Evolutionary conservation across 2,888 invertebrate genomes (phyloP), one percentile per base, ranked within the genome.

Genomic region (Drosophila eohydei): DNA sequence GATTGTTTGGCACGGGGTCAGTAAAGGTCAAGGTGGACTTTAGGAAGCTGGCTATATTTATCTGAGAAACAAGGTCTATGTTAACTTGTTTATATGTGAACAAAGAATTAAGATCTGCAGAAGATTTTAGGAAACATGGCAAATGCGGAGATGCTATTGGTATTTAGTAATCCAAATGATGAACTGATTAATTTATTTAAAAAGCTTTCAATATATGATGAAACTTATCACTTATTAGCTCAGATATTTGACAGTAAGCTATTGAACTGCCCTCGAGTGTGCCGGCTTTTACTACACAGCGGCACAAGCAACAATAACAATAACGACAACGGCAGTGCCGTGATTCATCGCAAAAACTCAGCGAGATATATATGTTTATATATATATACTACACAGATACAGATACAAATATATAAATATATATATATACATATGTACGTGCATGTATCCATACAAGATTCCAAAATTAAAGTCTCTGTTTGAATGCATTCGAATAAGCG

Each of bases 281-380:
- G 74, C 52, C 48, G 68, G 58, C 55, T 46, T 60, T 62, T 59
- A 63, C 59, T 43, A 52, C 74, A 46, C 60, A 74, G 56, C 68
- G 52, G 28, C 43, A 59, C 67, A 54, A 34, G 52, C 46, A 64
- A 64, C 28, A 66, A 55, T 36, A 52, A 60, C 44, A 66, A 55
- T 36, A 52, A 60, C 44, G 54, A 68, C 59, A 59, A 11, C 63
- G 60, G 44, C 63, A 69, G 64, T 61, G 69, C 74, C 52, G 56
- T 74, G 74, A 74, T 69, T 74, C 74, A 74, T 69, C 74, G 74
- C 51, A 63, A 32, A 67, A 56, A 59, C 52, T 50, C 69, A 57
- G 48, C 56, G 6, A 34, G 58, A n/a, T 40, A 40, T 40, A 32
- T 21, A 46, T 55, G 4, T 28, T 7, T 41, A 16, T 34, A 44